Conservation (phyloP, 2,888 invertebrate genomes). For the Drosophila diplacantha region DNA sequence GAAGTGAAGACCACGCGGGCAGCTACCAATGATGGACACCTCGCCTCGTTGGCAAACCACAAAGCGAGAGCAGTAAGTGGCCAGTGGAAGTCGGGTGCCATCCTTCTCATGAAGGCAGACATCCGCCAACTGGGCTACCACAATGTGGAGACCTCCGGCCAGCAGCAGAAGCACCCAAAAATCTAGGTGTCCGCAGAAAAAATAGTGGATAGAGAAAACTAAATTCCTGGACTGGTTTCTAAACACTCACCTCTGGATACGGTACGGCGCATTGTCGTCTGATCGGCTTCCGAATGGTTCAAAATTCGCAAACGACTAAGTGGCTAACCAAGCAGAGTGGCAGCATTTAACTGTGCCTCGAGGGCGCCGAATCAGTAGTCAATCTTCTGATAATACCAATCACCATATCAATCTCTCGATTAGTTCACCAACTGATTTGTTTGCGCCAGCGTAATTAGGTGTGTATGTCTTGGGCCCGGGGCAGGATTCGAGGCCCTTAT, state of each 20-base stretch:
- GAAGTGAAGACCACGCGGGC: constrained; percentile 61
- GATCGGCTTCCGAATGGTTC: constrained; percentile 22
- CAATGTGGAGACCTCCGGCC: constrained; percentile 9
- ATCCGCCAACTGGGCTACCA: constrained; percentile 26
- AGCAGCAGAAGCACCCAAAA: constrained; percentile 29
- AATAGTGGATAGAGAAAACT: not conserved
- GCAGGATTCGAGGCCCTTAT: constrained; percentile 11
- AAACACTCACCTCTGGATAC: constrained; percentile 34
- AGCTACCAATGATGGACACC: constrained; percentile 46
- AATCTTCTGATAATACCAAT: constrained; percentile 64
- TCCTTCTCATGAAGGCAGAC: constrained; percentile 57
- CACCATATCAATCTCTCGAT: constrained; percentile 55
- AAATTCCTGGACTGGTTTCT: not conserved
- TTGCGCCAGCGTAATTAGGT: constrained; percentile 46
- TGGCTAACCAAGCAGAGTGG: constrained; percentile 7
- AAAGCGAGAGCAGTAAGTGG: constrained; percentile 58
- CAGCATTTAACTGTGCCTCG: constrained; percentile 43
- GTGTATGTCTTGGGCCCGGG: constrained; percentile 38
- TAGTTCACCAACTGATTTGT: constrained; percentile 40
- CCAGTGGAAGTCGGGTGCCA: constrained; percentile 54
- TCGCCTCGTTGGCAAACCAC: constrained; percentile 55
- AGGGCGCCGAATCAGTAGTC: constrained; percentile 51
- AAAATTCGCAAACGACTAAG: constrained; percentile 47
- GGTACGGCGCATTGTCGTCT: constrained; percentile 27
- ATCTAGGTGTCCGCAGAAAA: not conserved